These are phyloP conservation scores for Oscheius sp. DNA, from an alignment of 2,888 invertebrate genomes.

Conservation along the genomic window DNA sequence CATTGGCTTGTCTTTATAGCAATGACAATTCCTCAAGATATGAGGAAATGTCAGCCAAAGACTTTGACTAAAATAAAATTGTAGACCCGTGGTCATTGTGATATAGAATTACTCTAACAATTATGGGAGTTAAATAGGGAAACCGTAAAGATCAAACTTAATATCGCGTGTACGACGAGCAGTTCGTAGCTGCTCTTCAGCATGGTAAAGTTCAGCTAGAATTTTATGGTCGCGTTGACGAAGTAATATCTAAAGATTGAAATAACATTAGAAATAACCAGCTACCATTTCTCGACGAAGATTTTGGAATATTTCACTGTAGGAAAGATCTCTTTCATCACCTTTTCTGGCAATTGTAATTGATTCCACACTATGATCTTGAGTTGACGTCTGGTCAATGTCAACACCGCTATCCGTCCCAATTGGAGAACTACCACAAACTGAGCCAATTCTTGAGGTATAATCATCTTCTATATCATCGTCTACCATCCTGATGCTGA, in stretches of 20 bases:
- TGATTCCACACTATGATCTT: constrained; percentile 48
- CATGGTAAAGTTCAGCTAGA: constrained; percentile 61
- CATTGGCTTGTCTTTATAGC: constrained; percentile 6
- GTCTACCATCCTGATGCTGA: constrained; percentile 18
- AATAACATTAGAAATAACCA: not conserved
- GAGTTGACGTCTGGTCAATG: constrained; percentile 51
- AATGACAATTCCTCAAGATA: not conserved
- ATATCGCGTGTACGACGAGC: not conserved
- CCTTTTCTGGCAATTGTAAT: constrained; percentile 46
- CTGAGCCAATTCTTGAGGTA: constrained; percentile 13
- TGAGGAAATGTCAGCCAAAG: constrained; percentile 11
- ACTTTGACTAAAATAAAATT: too few relatives aligned
- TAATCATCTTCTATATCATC: constrained; percentile 30
- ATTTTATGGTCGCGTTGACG: constrained; percentile 65
- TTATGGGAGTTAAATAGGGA: constrained; percentile 4
- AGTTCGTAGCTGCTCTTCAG: constrained; percentile 51
- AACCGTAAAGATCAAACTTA: not conserved
- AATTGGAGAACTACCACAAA: constrained; percentile 6
- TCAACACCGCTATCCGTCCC: constrained; percentile 51
- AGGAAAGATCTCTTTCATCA: constrained; percentile 35
- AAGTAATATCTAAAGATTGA: constrained; percentile 59
- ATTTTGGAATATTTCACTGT: constrained; percentile 65
- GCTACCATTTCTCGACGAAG: constrained; percentile 65
- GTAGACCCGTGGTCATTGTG: constrained; percentile 14
- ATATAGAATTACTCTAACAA: constrained; percentile 8